Evolutionary conservation across 2,888 invertebrate genomes (phyloP).

Genomic region (Buathra laborator): DNA sequence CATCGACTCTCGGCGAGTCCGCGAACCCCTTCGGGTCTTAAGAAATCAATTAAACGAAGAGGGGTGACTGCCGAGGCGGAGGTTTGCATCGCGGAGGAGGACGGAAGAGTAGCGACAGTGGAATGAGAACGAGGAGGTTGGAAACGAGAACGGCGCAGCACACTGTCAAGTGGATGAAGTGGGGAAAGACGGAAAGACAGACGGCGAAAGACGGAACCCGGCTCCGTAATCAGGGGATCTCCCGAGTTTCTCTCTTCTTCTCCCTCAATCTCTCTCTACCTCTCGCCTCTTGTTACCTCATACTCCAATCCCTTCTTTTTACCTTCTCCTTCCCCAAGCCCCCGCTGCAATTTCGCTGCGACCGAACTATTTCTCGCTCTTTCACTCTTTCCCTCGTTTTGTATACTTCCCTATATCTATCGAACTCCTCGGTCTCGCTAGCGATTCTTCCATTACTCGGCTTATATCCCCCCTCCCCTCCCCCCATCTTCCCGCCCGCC

Average conservation of each 20-base stretch:
- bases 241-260: slow-evolving; percentile 73
- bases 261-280: slow-evolving; percentile 74
- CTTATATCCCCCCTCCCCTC: slow-evolving; percentile 38
- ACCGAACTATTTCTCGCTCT: slow-evolving; percentile 58
- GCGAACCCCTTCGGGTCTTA: slow-evolving; percentile 83
- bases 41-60: slow-evolving; percentile 80
- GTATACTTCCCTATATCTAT: slow-evolving; percentile 51
- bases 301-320: slow-evolving; percentile 64
- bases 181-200: slow-evolving; percentile 74
- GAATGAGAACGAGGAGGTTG: slow-evolving; percentile 75
- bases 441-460: slow-evolving; percentile 64
- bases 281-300: slow-evolving; percentile 52
- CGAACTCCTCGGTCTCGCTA: slow-evolving; percentile 55
- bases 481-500: not conserved
- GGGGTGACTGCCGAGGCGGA: slow-evolving; percentile 64
- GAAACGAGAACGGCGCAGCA: slow-evolving; percentile 66
- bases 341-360: slow-evolving; percentile 70
- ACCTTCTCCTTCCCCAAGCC: slow-evolving; percentile 59
- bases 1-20: slow-evolving; percentile 69
- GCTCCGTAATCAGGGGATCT: slow-evolving; percentile 82
- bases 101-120: slow-evolving; percentile 62
- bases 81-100: slow-evolving; percentile 56
- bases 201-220: slow-evolving; percentile 82
- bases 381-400: slow-evolving; percentile 47
- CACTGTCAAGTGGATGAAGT: slow-evolving; percentile 83